phyloP scores from a whole-genome alignment of 2,113 vertebrate species.

The Dicerorhinus sumatrensis region DNA sequence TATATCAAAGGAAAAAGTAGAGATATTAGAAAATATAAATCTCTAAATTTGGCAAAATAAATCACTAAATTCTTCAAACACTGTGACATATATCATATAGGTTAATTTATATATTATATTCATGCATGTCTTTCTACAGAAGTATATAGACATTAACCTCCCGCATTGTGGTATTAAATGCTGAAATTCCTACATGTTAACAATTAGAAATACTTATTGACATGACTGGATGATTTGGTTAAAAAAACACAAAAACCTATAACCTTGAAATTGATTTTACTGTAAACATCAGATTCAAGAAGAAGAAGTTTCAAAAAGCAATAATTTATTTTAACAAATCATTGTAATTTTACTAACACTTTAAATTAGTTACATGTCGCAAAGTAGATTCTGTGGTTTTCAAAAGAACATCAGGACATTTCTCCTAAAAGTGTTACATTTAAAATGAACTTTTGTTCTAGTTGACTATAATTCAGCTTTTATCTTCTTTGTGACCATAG shows the following conservation, averaged over 20 bases:
- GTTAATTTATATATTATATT: background rate
- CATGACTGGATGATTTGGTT: slow-evolving; percentile 63
- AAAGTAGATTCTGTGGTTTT: slow-evolving; percentile 11
- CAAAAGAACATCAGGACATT: background rate
- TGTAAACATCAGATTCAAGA: slow-evolving; percentile 23
- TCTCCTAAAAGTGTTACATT: background rate
- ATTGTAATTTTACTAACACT: slow-evolving; percentile 56
- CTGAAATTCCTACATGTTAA: slow-evolving; percentile 61
- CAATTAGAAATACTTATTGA: slow-evolving; percentile 73
- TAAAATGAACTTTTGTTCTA: background rate
- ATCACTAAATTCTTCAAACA: background rate
- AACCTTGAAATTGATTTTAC: slow-evolving; percentile 27
- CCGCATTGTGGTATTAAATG: background rate
- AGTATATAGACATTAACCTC: background rate
- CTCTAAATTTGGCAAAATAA: background rate
- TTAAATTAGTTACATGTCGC: slow-evolving; percentile 45
- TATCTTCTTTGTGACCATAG: background rate
- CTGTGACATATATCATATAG: background rate
- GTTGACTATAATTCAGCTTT: background rate
- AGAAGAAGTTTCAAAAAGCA: slow-evolving; percentile 59
- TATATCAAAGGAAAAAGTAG: background rate
- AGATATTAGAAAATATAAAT: background rate
- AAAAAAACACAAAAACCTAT: slow-evolving; percentile 71
- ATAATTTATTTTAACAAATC: slow-evolving; percentile 51
- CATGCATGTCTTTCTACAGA: background rate